Evolutionary conservation across 30 jellyfish, hydroid and myxozoan species (phyloP), one percentile per base, ranked within the genome.

Genomic region (Chrysaora quinquecirrha): DNA sequence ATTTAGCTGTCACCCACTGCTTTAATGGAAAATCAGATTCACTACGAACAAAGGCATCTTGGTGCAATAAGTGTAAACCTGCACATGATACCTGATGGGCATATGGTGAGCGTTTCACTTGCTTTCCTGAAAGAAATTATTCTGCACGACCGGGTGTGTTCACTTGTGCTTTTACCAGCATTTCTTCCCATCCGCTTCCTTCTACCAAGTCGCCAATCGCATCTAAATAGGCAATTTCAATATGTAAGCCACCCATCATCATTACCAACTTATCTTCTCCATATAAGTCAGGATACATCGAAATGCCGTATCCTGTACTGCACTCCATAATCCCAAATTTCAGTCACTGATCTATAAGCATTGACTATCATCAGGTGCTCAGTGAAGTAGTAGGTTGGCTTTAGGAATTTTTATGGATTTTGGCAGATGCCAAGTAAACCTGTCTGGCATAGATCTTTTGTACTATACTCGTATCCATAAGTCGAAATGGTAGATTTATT

Each of bases 211-310:
- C 33, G 28, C 33, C 78, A 19, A 65, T 32, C 28, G 78, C 78
- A 43, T 43, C 16, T 16, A 43, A 43, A 6, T 6, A 16, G 12
- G 16, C 58, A 9, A 43, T 43, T 43, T 43, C 58, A 43, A 43
- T 43, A 69, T 67, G 80, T 3, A 67, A 20, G 10, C 72, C 80
- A 10, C 80, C 80, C 80, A 67, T 21, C 67, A 67, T 30, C 80
- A 67, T 67, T 27, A 67, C 31, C 11, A 67, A 14, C 25, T 67
- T 27, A 27, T 67, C 80, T 27, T 67, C 80, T 11, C 67, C 80
- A 21, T 67, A 67, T 43, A n/a, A 9, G 67, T 20, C n/a, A n/a
- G n/a, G n/a, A n/a, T n/a, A n/a, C n/a, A n/a, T n/a, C n/a, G n/a
- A n/a, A n/a, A n/a, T n/a, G n/a, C n/a, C n/a, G n/a, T n/a, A n/a